Evolutionary conservation across 2,797 vertebrate genomes (phyloP), one percentile per base, ranked within the genome.

Genomic region (Amniataba percoides): DNA sequence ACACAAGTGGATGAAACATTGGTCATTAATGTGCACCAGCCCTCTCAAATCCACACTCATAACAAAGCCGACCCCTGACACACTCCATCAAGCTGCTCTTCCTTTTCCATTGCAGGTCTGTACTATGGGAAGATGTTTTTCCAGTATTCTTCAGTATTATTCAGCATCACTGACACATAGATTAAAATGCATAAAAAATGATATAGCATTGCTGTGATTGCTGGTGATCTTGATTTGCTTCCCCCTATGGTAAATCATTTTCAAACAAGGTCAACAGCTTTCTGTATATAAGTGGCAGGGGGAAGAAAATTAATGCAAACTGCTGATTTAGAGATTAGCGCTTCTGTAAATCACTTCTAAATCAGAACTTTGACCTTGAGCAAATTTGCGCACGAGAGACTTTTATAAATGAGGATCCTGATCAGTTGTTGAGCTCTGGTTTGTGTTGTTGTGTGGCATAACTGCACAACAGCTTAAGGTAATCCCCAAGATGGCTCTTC

Each of bases 1-100:
- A 18, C 72, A 87, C 69, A 77, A 91, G 85, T 81, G 86, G 88
- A 83, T 87, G 69, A 88, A 89, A 88, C 80, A 79, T 73, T 65
- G 42, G 62, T 77, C 81, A 79, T 84, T 84, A 88, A 85, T 83
- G 80, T 25, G 74, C 82, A 84, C 23, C 78, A 74, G 74, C 55
- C 25, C 82, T 86, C 84, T 89, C 42, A 66, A 82, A 78, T 59
- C 49, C 78, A 77, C 74, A 81, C 70, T 51, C 78, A 81, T 60
- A 77, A 81, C 80, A 83, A 84, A 78, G 76, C 53, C 19, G 52
- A 82, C 74, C 65, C 75, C 62, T 77, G 84, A 86, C 77, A 68
- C 21, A 57, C 70, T 81, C 36, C 55, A 84, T 81, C 62, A 78
- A 79, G 69, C 45, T 36, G 36, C 48, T 19, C 23, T 48, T 51